Percentiles rank a stretch among this genome's conserved stretches.
These are phyloP conservation scores for Pterostichus niger DNA, from an alignment of 2,888 invertebrate species.

Conservation along the genomic window DNA sequence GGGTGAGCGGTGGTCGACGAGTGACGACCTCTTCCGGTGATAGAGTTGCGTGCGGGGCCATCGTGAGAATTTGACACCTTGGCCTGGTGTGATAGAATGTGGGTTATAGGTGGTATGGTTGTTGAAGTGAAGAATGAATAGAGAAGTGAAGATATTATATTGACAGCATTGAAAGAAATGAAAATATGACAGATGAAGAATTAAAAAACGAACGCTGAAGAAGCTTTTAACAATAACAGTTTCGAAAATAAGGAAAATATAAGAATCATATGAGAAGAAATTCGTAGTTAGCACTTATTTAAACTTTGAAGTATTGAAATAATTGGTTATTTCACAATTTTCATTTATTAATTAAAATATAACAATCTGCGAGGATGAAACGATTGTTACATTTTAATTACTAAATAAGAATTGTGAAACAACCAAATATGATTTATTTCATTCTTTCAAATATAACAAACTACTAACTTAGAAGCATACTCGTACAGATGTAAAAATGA, in stretches of 20 bases:
- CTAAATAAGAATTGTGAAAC: too few species aligned
- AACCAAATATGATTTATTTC: too few species aligned
- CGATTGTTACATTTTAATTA: too few species aligned
- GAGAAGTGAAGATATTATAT: not conserved
- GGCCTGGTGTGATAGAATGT: conserved; percentile 26
- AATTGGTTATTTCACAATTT: too few species aligned
- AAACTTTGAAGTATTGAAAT: too few species aligned
- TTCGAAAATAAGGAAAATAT: too few species aligned
- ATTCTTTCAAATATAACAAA: too few species aligned
- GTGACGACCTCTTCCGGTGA: conserved; percentile 72
- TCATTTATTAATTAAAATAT: too few species aligned
- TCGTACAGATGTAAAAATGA: not conserved
- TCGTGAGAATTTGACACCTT: conserved; percentile 80
- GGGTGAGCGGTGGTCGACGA: conserved; percentile 77
- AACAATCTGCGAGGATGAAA: too few species aligned
- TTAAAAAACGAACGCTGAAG: not conserved
- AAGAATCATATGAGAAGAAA: not conserved
- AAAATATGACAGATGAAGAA: not conserved
- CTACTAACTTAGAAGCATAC: not conserved
- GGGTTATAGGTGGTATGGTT: too few species aligned
- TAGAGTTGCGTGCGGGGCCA: conserved; percentile 80
- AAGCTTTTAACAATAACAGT: too few species aligned
- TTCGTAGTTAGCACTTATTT: not conserved
- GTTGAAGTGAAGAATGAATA: not conserved
- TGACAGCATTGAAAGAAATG: not conserved